These are phyloP conservation scores for Cettia cetti DNA, from an alignment of 2,113 vertebrate species.

Conservation along the genomic window DNA sequence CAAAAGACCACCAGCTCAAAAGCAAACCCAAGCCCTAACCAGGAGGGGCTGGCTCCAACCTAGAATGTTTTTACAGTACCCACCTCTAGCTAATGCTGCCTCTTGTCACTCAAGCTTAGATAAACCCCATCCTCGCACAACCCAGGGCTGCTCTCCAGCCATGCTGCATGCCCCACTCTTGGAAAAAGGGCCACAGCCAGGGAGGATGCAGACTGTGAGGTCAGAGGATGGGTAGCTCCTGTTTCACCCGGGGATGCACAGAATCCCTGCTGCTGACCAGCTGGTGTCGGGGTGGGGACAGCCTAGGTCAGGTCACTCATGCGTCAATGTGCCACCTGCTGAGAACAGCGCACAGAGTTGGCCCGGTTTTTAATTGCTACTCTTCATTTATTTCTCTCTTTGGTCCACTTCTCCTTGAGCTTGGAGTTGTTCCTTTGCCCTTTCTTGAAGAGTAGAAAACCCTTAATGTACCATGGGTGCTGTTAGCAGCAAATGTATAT, in stretches of 20 bases:
- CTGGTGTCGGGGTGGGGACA: accelerated
- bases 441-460: neutral
- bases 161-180: accelerated
- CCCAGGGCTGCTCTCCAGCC: neutral
- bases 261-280: neutral
- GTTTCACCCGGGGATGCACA: neutral
- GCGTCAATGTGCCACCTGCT: neutral
- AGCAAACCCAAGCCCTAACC: neutral
- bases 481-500: neutral
- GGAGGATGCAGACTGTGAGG: neutral
- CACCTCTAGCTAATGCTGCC: neutral
- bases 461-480: neutral
- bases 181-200: neutral
- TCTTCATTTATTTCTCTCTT: neutral
- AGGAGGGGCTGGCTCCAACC: neutral
- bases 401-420: neutral
- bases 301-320: neutral
- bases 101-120: neutral
- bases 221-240: neutral
- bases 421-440: neutral
- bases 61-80: neutral
- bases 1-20: neutral
- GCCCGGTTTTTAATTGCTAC: neutral
- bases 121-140: accelerated
- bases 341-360: neutral